Conservation (phyloP, 2,888 invertebrate species). For the Shargacucullia verbasci region DNA sequence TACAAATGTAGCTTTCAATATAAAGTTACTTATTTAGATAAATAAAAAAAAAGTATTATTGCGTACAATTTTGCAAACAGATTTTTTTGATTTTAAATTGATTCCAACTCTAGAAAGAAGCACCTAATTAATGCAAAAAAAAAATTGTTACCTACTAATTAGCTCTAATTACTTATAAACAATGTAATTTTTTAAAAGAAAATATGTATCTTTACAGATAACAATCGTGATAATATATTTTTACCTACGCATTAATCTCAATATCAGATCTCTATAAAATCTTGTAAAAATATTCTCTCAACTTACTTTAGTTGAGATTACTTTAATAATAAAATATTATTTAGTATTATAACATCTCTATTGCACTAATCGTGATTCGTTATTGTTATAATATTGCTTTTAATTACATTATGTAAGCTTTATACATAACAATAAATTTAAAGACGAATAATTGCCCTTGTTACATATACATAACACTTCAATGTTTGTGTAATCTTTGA, state of each 20-base stretch:
- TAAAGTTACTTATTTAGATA: slow-evolving; percentile 34
- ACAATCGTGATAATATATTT: slow-evolving; percentile 64
- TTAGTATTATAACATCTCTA: slow-evolving; percentile 83
- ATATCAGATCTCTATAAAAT: slow-evolving; percentile 84
- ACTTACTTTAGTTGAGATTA: slow-evolving; percentile 65
- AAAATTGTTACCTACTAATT: slow-evolving; percentile 50
- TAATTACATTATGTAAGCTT: slow-evolving; percentile 72
- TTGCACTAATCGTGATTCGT: slow-evolving; percentile 81
- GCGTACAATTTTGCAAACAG: slow-evolving; percentile 28
- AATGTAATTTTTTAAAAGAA: slow-evolving; percentile 56
- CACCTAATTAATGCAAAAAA: slow-evolving; percentile 60
- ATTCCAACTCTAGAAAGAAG: slow-evolving; percentile 53
- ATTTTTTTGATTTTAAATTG: slow-evolving; percentile 37
- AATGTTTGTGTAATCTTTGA: slow-evolving; percentile 51
- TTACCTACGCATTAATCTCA: slow-evolving; percentile 83
- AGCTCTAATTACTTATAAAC: slow-evolving; percentile 53
- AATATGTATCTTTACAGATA: slow-evolving; percentile 68
- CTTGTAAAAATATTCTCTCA: slow-evolving; percentile 71
- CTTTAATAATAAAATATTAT: slow-evolving; percentile 77
- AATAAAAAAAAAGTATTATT: slow-evolving; percentile 23
- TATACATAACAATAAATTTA: slow-evolving; percentile 63
- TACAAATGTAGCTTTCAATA: slow-evolving; percentile 32
- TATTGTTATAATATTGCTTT: slow-evolving; percentile 81
- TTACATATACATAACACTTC: slow-evolving; percentile 58
- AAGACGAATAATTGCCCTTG: slow-evolving; percentile 59